Conservation (phyloP, 2,888 invertebrate species). For the Pocota personata region DNA sequence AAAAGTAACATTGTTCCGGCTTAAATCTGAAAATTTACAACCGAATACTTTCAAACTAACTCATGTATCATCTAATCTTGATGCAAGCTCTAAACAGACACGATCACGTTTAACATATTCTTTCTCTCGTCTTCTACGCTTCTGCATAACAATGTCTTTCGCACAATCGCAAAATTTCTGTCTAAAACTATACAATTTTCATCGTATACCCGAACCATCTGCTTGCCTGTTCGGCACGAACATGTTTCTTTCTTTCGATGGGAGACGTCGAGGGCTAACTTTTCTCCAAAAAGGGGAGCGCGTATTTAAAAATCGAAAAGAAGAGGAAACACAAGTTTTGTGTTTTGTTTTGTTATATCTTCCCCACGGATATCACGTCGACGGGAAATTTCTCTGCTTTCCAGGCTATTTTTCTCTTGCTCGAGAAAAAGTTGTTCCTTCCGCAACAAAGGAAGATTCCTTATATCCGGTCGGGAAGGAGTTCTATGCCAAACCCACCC, state of each 20-base stretch:
- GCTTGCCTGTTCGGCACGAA: conserved; percentile 43
- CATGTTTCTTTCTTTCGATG: not conserved
- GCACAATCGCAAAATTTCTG: conserved; percentile 55
- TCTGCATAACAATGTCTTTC: conserved; percentile 57
- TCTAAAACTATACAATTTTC: conserved; percentile 64
- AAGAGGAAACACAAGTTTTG: conserved; percentile 26
- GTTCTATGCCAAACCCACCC: not conserved
- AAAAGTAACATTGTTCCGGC: conserved; percentile 36
- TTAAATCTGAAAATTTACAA: conserved; percentile 46
- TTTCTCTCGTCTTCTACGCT: not conserved
- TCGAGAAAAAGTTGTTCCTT: conserved; percentile 60
- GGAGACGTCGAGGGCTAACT: conserved; percentile 7
- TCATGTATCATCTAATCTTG: conserved; percentile 70
- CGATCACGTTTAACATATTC: conserved; percentile 62
- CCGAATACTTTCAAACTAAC: conserved; percentile 40
- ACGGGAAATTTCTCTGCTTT: conserved; percentile 58
- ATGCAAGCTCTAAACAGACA: conserved; percentile 55
- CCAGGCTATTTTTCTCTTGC: conserved; percentile 62
- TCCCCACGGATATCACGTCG: conserved; percentile 71
- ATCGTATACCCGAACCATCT: conserved; percentile 60
- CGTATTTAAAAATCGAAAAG: conserved; percentile 54
- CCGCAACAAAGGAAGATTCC: conserved; percentile 31
- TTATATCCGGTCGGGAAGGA: conserved; percentile 44
- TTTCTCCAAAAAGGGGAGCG: conserved; percentile 33
- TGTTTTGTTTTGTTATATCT: conserved; percentile 43